Conservation (phyloP, 2,797 vertebrate genomes). For the Gadopsis marmoratus region DNA sequence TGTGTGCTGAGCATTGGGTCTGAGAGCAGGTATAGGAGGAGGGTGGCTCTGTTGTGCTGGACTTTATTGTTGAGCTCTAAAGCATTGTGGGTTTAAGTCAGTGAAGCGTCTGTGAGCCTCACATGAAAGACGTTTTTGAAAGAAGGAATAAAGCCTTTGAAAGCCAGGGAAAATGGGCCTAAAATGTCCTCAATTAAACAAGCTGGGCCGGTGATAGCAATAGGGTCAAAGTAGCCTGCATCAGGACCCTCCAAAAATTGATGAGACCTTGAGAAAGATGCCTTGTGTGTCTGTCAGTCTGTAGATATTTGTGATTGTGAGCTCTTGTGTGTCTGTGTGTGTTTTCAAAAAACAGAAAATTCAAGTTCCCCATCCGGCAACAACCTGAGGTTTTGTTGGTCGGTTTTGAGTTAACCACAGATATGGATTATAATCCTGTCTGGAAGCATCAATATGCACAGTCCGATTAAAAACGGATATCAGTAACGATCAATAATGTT, state of each 20-base stretch:
- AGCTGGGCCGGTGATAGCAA: neutral
- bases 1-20: conserved; percentile 7
- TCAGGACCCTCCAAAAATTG: conserved; percentile 6
- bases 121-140: conserved; percentile 44
- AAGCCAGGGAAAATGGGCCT: conserved; percentile 2
- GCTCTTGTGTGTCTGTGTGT: neutral
- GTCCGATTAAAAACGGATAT: conserved; percentile 3
- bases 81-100: conserved; percentile 41
- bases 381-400: conserved; percentile 29
- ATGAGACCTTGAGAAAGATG: conserved; percentile 24
- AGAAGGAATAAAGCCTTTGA: conserved; percentile 30
- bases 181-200: conserved; percentile 39
- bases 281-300: conserved; percentile 28
- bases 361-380: conserved; percentile 37
- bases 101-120: conserved; percentile 25
- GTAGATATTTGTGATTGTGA: conserved; percentile 28
- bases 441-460: conserved; percentile 21
- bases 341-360: conserved; percentile 9
- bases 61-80: conserved; percentile 56
- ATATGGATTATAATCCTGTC: conserved; percentile 41
- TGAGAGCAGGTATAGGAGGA: conserved; percentile 29
- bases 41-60: conserved; percentile 28
- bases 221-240: neutral
- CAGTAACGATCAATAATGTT: neutral
- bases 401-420: conserved; percentile 26